Conservation (phyloP, 2,113 vertebrate species). For the Corythoichthys haematopterus region DNA sequence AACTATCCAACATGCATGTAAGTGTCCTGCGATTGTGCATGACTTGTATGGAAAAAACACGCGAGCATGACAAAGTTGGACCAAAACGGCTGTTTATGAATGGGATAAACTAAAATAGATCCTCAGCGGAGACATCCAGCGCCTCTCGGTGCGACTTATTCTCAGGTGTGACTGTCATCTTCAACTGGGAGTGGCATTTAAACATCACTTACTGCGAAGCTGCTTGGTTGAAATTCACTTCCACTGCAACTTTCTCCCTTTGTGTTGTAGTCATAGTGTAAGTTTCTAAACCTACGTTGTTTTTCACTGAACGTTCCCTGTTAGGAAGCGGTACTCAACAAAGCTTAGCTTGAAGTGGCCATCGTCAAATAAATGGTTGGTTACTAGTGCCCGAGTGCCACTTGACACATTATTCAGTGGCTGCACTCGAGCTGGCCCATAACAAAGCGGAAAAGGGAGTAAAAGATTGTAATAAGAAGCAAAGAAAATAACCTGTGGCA, state of each 20-base stretch:
- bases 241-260: background rate
- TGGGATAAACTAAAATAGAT: too few relatives aligned
- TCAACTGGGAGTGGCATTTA: too few relatives aligned
- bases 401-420: slow-evolving; percentile 50
- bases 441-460: slow-evolving; percentile 41
- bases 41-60: too few relatives aligned
- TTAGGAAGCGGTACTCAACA: slow-evolving; percentile 30
- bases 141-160: too few relatives aligned
- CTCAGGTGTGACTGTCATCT: too few relatives aligned
- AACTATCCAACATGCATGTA: too few relatives aligned
- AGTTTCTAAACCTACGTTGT: background rate
- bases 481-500: slow-evolving; percentile 32
- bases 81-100: too few relatives aligned
- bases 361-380: slow-evolving; percentile 35
- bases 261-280: background rate
- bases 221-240: background rate
- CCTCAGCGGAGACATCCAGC: too few relatives aligned
- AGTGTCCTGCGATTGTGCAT: too few relatives aligned
- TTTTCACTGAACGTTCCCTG: slow-evolving; percentile 1
- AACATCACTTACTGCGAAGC: background rate
- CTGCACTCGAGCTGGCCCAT: slow-evolving; percentile 38
- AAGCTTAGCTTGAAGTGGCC: slow-evolving; percentile 38
- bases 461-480: slow-evolving; percentile 26
- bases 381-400: slow-evolving; percentile 51
- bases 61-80: too few relatives aligned